Evolutionary conservation across 1,140 invertebrate species (phyloP).

Genomic region (Nixonia krombeini): DNA sequence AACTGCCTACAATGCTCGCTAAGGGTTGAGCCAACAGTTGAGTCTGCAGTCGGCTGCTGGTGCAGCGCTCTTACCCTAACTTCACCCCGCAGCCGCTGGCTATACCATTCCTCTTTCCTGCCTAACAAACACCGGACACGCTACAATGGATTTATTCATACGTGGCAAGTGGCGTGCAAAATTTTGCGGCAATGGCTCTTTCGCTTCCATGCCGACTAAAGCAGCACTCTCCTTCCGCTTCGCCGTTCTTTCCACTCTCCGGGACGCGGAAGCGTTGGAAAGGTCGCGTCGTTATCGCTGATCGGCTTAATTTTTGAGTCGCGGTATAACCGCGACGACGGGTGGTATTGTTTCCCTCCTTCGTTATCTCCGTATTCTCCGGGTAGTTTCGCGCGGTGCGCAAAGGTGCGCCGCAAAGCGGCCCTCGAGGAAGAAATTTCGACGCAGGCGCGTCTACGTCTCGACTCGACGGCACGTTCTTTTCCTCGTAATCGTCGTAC

Average conservation of each 20-base stretch:
- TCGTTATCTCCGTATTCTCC: too few relatives aligned
- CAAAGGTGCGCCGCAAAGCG: too few relatives aligned
- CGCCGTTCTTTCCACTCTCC: not conserved
- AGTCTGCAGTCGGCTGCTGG: not conserved
- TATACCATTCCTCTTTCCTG: not conserved
- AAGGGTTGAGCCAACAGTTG: slow-evolving; percentile 1
- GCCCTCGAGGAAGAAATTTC: too few relatives aligned
- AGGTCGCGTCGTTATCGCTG: too few relatives aligned
- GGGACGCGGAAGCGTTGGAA: not conserved
- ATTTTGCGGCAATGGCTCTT: slow-evolving; percentile 9
- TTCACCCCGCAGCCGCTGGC: not conserved
- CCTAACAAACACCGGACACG: slow-evolving; percentile 8
- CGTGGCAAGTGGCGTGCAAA: slow-evolving; percentile 9
- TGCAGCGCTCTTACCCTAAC: slow-evolving; percentile 4
- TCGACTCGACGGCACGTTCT: too few relatives aligned
- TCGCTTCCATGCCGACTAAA: not conserved
- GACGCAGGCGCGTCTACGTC: too few relatives aligned
- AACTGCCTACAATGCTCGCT: slow-evolving; percentile 1
- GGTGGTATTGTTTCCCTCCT: too few relatives aligned
- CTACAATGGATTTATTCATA: slow-evolving; percentile 19
- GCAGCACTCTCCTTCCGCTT: not conserved
- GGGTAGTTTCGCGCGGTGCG: too few relatives aligned
- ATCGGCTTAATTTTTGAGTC: too few relatives aligned
- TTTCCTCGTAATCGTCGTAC: slow-evolving; percentile 28
- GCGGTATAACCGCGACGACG: too few relatives aligned